phyloP scores from a whole-genome alignment of 2,113 vertebrate species.

The Alethe castanea region DNA sequence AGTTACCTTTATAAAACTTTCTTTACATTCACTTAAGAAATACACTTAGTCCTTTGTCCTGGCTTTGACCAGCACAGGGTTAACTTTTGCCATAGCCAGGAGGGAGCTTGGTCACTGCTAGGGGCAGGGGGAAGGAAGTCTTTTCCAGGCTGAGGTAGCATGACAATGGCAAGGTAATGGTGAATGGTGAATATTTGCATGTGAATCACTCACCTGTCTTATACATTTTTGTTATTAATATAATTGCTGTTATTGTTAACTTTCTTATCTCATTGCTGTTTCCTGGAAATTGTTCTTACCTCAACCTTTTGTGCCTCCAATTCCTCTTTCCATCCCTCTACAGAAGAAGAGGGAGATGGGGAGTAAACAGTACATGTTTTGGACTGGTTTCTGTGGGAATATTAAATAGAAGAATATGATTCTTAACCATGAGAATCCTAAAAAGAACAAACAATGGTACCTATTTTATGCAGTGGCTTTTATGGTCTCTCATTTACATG shows the following conservation, averaged over 20 bases:
- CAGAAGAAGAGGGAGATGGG: not conserved
- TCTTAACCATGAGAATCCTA: not conserved
- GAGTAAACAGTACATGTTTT: not conserved
- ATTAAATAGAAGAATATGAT: not conserved
- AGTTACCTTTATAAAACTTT: not conserved
- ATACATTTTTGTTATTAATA: not conserved
- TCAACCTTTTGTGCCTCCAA: not conserved
- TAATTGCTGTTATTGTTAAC: not conserved
- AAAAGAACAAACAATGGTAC: accelerated
- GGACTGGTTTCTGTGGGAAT: not conserved
- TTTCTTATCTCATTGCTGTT: not conserved
- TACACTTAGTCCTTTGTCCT: not conserved
- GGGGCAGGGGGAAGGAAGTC: not conserved
- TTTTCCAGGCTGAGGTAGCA: not conserved
- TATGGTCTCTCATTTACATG: not conserved
- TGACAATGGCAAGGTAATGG: not conserved
- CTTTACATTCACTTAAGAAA: not conserved
- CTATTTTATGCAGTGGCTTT: not conserved
- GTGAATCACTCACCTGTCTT: not conserved
- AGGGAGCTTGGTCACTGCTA: not conserved
- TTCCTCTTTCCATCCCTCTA: not conserved
- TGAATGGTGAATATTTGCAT: not conserved
- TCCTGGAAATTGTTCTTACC: not conserved
- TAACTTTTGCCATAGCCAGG: not conserved
- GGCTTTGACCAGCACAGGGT: not conserved